Evolutionary conservation across 2,888 invertebrate genomes (phyloP).

Genomic region (Drosophila subquinaria): DNA sequence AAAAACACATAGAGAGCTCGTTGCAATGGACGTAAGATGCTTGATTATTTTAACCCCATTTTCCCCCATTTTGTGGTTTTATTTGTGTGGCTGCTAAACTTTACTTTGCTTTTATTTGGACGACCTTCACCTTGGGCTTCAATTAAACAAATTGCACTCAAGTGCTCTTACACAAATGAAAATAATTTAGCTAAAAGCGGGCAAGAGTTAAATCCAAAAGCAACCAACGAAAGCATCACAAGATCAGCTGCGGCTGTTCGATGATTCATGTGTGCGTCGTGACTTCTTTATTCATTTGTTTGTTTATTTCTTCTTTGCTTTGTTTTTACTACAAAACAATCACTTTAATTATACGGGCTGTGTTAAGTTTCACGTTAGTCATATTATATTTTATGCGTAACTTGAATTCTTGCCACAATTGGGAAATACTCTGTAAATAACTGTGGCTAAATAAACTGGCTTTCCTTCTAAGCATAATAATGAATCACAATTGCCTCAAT

Average conservation of each 20-base stretch:
- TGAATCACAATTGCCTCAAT: slow-evolving; percentile 1
- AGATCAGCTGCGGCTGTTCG: slow-evolving; percentile 62
- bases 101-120: slow-evolving; percentile 15
- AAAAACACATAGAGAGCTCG: slow-evolving; percentile 30
- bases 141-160: slow-evolving; percentile 72
- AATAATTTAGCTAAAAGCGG: slow-evolving; percentile 57
- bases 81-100: slow-evolving; percentile 55
- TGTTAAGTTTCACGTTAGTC: slow-evolving; percentile 48
- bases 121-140: slow-evolving; percentile 79
- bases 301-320: neutral
- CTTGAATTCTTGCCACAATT: neutral
- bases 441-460: neutral
- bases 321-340: slow-evolving; percentile 27
- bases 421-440: neutral
- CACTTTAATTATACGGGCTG: slow-evolving; percentile 38
- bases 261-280: slow-evolving; percentile 49
- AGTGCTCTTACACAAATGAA: slow-evolving; percentile 69
- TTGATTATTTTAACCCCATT: slow-evolving; percentile 14
- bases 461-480: neutral
- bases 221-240: slow-evolving; percentile 15
- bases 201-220: slow-evolving; percentile 19
- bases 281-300: slow-evolving; percentile 1
- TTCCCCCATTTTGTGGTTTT: slow-evolving; percentile 21
- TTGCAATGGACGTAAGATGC: slow-evolving; percentile 68
- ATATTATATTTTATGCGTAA: slow-evolving; percentile 22